A percentile compares a stretch with the other conserved stretches of the same genome.
Evolutionary conservation across 2,113 vertebrate species (phyloP).

Genomic region (Rallus limicola): DNA sequence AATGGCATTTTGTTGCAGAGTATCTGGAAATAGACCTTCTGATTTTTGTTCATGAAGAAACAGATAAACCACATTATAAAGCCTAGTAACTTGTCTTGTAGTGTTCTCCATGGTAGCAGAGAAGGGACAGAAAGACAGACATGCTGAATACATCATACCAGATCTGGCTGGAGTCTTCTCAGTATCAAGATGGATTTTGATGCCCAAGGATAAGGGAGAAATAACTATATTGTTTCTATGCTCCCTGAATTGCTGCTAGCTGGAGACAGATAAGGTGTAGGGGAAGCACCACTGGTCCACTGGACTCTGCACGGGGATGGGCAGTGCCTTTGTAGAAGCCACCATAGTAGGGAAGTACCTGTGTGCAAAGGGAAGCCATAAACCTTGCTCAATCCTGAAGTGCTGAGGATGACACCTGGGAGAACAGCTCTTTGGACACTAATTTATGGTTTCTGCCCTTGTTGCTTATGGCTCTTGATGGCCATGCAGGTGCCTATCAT

Average conservation of each 20-base stretch:
- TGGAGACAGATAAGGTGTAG: background rate
- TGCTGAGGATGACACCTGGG: background rate
- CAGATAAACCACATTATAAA: background rate
- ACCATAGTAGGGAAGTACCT: background rate
- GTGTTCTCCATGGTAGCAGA: background rate
- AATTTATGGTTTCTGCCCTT: background rate
- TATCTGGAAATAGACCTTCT: background rate
- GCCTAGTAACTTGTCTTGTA: background rate
- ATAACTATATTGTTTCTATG: background rate
- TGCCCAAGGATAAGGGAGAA: background rate
- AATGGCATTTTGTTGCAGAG: background rate
- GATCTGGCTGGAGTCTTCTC: background rate
- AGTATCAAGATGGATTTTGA: background rate
- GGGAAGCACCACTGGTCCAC: background rate
- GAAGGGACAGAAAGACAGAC: background rate
- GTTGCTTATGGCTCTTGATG: background rate
- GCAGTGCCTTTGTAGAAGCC: background rate
- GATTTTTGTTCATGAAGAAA: background rate
- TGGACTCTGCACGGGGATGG: background rate
- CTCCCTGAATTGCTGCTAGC: background rate
- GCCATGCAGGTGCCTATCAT: background rate
- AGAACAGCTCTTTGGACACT: background rate
- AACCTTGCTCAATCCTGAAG: rapidly evolving
- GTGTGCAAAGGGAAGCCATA: background rate
- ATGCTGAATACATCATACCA: background rate